Evolutionary conservation across 2,888 invertebrate species (phyloP), one percentile per base, ranked within the genome.

Genomic region (Orthosia incerta): DNA sequence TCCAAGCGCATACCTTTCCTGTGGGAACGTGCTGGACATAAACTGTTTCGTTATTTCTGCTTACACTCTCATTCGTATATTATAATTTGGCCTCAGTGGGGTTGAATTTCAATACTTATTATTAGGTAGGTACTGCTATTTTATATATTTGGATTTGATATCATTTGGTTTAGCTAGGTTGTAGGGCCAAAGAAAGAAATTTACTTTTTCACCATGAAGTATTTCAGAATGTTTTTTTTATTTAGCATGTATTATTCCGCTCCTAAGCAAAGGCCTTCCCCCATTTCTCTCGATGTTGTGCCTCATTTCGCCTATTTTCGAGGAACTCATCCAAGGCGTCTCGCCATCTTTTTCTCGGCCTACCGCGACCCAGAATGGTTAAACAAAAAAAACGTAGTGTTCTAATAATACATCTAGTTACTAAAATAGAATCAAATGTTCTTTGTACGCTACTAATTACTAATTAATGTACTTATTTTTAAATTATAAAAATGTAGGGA

Each of bases 11-110:
- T 95, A 95, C 94, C 95, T 94, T 96, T 96, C 96, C 96, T 96
- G 95, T 96, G 96, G 95, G 96, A 96, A 96, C 95, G 94, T 90
- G 90, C 94, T 90, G 91, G 94, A 95, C 95, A 94, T 95, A 95
- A 96, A 96, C 95, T 93, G 95, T 95, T 95, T 94, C 92, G 95
- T 95, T 95, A 95, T 95, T 95, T 96, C 95, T 95, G 95, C 95
- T 95, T 93, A 94, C 93, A 94, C 93, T 91, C 94, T 96, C 95
- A 95, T 95, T 96, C 95, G 94, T 96, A 94, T 96, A 95, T 95
- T 96, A 95, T 96, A 95, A 95, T 96, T 96, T 94, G 94, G 93
- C 89, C 85, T 89, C 86, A 90, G 89, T 88, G 89, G 88, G 88
- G 90, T 91, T 93, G 92, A 93, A 93, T 93, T 93, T 91, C 90